Evolutionary conservation across 1,140 invertebrate genomes (phyloP).

Genomic region (Eufriesea mexicana): DNA sequence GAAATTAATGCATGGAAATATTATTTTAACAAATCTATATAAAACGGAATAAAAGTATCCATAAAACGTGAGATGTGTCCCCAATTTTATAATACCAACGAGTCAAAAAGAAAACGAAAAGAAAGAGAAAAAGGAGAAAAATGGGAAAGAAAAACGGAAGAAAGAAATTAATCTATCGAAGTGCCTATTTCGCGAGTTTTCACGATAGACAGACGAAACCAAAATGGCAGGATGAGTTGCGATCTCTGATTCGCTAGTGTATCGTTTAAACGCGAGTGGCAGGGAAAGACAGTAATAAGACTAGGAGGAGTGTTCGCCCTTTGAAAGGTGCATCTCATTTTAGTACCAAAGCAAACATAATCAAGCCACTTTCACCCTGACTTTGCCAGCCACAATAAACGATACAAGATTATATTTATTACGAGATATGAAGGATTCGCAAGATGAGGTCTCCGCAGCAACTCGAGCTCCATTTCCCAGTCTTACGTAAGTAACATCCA

Average conservation of each 20-base stretch:
- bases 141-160: neutral
- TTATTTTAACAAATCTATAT: no score
- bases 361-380: constrained; percentile 50
- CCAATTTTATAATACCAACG: neutral
- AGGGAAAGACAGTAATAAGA: constrained; percentile 41
- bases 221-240: neutral
- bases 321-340: constrained; percentile 58
- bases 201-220: neutral
- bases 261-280: constrained; percentile 11
- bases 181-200: neutral
- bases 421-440: constrained; percentile 65
- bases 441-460: constrained; percentile 46
- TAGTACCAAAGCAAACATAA: constrained; percentile 62
- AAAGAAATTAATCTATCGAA: neutral
- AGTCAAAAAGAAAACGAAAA: no score
- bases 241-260: constrained; percentile 5
- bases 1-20: no score
- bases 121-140: no score
- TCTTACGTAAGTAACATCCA: constrained; percentile 49
- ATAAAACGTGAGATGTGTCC: no score
- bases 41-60: no score
- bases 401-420: constrained; percentile 67
- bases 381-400: constrained; percentile 67
- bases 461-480: constrained; percentile 7
- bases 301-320: constrained; percentile 17